Percentiles rank a stretch among this genome's conserved stretches.
These are phyloP conservation scores for Bucco capensis DNA, from an alignment of 2,113 vertebrate genomes.

Conservation along the genomic window DNA sequence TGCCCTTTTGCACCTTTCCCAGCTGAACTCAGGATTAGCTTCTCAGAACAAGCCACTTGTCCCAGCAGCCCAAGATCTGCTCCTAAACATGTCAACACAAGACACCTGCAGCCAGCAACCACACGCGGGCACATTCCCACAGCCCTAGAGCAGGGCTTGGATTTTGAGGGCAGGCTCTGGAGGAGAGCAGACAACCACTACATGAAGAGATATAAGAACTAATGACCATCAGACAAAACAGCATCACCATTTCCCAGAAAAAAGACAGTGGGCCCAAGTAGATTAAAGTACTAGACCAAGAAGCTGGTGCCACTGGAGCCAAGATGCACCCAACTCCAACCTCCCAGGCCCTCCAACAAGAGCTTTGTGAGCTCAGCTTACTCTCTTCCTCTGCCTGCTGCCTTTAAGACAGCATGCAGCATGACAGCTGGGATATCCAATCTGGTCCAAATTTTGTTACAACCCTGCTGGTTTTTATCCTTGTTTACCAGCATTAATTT, in stretches of 20 bases:
- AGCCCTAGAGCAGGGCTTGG: not conserved
- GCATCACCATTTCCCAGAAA: not conserved
- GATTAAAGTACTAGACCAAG: not conserved
- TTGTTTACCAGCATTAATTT: conserved; percentile 66
- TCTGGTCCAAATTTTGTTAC: conserved; percentile 30
- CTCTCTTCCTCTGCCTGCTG: not conserved
- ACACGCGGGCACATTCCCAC: not conserved
- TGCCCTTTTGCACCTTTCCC: not conserved
- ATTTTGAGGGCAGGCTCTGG: not conserved
- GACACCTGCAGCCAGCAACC: not conserved
- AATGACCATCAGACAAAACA: not conserved
- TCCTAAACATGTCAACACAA: not conserved
- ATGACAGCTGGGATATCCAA: conserved; percentile 44
- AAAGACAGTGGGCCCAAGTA: not conserved
- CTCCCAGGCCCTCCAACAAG: not conserved
- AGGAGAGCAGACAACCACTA: not conserved
- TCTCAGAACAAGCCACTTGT: not conserved
- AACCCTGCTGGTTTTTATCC: conserved; percentile 47
- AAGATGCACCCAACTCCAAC: not conserved
- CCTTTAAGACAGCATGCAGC: not conserved
- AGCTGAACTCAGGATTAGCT: not conserved
- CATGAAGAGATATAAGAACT: not conserved
- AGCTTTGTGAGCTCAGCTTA: not conserved
- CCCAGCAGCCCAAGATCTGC: not conserved
- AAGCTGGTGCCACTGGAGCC: not conserved